phyloP scores from a whole-genome alignment of 2,888 invertebrate species.

The Hetaerina titia region DNA sequence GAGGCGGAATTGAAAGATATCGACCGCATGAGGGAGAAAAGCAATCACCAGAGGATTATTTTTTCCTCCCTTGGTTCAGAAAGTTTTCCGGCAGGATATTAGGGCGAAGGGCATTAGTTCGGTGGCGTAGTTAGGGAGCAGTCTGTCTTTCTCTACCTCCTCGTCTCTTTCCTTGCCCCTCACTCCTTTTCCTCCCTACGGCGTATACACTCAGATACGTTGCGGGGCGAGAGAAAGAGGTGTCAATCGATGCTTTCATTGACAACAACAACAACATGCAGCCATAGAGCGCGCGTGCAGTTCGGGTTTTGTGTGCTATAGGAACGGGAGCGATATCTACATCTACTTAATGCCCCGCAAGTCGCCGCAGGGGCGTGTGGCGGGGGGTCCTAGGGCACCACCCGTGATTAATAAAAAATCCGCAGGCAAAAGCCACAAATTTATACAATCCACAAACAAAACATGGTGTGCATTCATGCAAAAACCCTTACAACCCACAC shows the following conservation, averaged over 20 bases:
- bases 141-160: neutral
- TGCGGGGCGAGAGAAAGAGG: neutral
- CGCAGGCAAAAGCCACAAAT: too few relatives aligned
- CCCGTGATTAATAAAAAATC: too few relatives aligned
- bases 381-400: too few relatives aligned
- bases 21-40: constrained; percentile 4
- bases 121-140: neutral
- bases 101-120: neutral
- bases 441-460: too few relatives aligned
- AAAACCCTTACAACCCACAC: too few relatives aligned
- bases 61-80: neutral
- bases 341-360: too few relatives aligned
- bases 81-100: constrained; percentile 3
- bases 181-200: neutral
- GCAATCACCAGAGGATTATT: constrained; percentile 28
- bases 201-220: neutral
- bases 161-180: neutral
- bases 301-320: too few relatives aligned
- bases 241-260: neutral
- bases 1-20: constrained; percentile 19
- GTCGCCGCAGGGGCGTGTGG: too few relatives aligned
- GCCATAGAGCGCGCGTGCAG: neutral
- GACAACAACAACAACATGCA: neutral
- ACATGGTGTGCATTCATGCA: too few relatives aligned
- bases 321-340: too few relatives aligned